Percentiles rank a stretch among this genome's conserved stretches.
Conservation (phyloP, 2,113 vertebrate genomes). For the Chaetops frenatus region DNA sequence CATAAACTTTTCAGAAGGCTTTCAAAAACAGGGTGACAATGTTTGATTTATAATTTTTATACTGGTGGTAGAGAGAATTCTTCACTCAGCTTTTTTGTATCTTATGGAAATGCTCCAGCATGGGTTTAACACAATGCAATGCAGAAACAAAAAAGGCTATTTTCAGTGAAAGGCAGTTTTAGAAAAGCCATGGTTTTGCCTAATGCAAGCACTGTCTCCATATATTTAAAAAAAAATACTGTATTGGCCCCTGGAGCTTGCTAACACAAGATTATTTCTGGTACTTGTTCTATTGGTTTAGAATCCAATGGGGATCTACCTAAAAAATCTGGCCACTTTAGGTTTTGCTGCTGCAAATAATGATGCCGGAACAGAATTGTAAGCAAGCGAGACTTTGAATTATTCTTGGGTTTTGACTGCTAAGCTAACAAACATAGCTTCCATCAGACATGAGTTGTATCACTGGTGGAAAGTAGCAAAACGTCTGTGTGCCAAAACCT, state of each 20-base stretch:
- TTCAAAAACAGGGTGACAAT: too few relatives aligned
- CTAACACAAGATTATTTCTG: neutral
- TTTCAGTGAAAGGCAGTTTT: neutral
- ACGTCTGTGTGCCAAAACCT: neutral
- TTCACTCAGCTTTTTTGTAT: neutral
- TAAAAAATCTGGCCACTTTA: neutral
- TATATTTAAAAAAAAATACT: neutral
- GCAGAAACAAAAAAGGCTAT: neutral
- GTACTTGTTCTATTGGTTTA: neutral
- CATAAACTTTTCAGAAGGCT: too few relatives aligned
- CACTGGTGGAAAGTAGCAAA: neutral
- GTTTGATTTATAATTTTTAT: neutral
- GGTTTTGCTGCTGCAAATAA: neutral
- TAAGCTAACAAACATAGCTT: neutral
- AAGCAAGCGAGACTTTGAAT: neutral
- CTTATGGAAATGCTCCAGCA: neutral
- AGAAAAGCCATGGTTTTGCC: neutral
- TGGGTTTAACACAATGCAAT: neutral
- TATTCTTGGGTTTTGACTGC: neutral
- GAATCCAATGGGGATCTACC: neutral
- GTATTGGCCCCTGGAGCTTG: neutral
- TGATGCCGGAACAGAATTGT: neutral
- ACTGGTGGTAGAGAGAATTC: neutral
- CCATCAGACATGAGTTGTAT: neutral
- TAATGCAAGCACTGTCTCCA: neutral